Base-by-base conservation (phyloP, 2,113 vertebrate species). In the Zosterops lateralis region DNA sequence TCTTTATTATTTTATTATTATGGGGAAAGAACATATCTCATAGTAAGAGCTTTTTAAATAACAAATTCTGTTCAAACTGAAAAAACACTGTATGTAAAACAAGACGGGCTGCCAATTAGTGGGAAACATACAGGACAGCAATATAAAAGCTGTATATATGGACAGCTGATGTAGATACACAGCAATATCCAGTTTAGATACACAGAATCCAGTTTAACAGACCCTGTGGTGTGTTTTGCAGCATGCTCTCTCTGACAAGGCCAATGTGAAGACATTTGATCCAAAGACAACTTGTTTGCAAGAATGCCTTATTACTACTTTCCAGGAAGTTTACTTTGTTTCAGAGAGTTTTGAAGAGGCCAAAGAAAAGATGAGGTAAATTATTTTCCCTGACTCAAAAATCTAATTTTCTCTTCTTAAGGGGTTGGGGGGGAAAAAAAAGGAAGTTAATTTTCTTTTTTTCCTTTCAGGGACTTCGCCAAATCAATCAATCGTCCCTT, bases 271-370 rank as follows among this genome's bases (percentile, higher is more conserved):
- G 98, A 95, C 97, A 84, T 99, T 99, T 7, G 99, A 99, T 96
- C 99, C 99, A n/a, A 98, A 98, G 97, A 98, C 98, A 62, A 99
- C 99, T 56, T 99, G 98, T 96, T 96, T 97, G 87, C 99, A 99
- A 96, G 99, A 99, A 97, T 99, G 99, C 96, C 98, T 99, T 96
- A 99, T 99, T 96, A 99, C 99, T 53, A 99, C 99, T 82, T 99
- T 99, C 96, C 99, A 99, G 96, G 99, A 99, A 34, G 98, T 98
- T 68, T 99, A 99, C 96, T 99, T 99, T 95, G 98, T 99, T 87
- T 99, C 99, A 1, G 99, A 99, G 96, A 99, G 99, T 98, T 99
- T 99, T 84, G 99, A 99, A 97, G 99, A 99, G 97, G 99, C 99
- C 95, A 99, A 99, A 96, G 99, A 99, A 96, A 99, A 99, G 95